Base-by-base conservation (phyloP, 2,888 invertebrate species). In the Lobophora halterata region DNA sequence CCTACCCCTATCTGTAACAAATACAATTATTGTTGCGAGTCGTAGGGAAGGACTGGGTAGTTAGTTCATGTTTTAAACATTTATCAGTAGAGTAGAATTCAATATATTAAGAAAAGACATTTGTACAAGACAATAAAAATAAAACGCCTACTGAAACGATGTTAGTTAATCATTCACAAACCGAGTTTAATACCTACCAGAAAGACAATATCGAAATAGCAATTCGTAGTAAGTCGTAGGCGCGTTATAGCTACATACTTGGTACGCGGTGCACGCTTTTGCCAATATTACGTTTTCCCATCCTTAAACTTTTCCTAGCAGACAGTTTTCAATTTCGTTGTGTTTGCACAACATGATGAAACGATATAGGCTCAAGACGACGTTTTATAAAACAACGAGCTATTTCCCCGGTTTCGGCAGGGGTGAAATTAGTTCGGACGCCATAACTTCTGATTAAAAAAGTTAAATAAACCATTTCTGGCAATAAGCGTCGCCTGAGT, bases 201-300 rank as follows among this genome's bases (percentile, higher is more conserved):
- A n/a, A n/a, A n/a, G n/a, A n/a, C n/a, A n/a, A n/a, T n/a, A n/a
- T n/a, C n/a, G n/a, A n/a, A n/a, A n/a, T n/a, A n/a, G n/a, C n/a
- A n/a, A n/a, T n/a, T 30, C 55, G 60, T 59, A 60, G 57, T 38
- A 35, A 39, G 32, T 28, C 33, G 55, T 56, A 58, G 55, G 34
- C 48, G 37, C 36, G 49, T 45, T 58, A 65, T 62, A 63, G 61
- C 61, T 55, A 56, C n/a, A n/a, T n/a, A n/a, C 53, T 71, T 69
- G 55, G 61, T 64, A 74, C 63, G 71, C 72, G 54, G 33, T 49
- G 61, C 73, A 72, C 70, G 75, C 60, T 61, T 42, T 49, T 48
- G 45, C 38, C 51, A 49, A 68, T 76, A 77, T 73, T 76, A 70
- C 61, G n/a, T 70, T 77, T 72, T 66, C 58, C 64, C 49, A 51